These are phyloP conservation scores for Holothuria leucospilota DNA, from an alignment of 53 echinoderm and acorn worm species.

Conservation along the genomic window DNA sequence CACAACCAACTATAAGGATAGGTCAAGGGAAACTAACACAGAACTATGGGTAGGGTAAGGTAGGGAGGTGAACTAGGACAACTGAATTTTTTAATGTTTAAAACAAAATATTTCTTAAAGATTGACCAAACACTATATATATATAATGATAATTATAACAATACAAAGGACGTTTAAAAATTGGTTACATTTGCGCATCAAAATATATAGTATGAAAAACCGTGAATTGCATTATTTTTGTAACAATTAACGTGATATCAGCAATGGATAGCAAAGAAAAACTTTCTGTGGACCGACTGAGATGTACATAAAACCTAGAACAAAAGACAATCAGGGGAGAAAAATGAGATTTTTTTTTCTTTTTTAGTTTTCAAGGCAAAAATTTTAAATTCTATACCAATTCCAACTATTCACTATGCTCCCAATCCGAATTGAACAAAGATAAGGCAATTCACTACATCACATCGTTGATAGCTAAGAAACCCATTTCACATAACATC, in stretches of 20 bases:
- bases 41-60: neutral
- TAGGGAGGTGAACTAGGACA: slow-evolving; percentile 17
- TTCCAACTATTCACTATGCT: slow-evolving; percentile 4
- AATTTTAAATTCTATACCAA: neutral
- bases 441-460: slow-evolving; percentile 47
- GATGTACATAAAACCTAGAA: too few relatives aligned
- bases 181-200: slow-evolving; percentile 48
- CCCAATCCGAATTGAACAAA: slow-evolving; percentile 35
- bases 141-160: slow-evolving; percentile 46
- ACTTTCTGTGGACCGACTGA: too few relatives aligned
- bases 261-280: neutral
- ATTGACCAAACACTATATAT: slow-evolving; percentile 48
- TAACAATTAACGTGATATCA: slow-evolving; percentile 45
- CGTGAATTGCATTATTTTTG: slow-evolving; percentile 47
- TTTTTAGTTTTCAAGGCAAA: slow-evolving; percentile 30
- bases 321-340: neutral
- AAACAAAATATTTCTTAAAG: slow-evolving; percentile 35
- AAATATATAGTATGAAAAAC: slow-evolving; percentile 48
- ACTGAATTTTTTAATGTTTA: slow-evolving; percentile 8
- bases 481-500: slow-evolving; percentile 45
- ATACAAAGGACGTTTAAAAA: slow-evolving; percentile 47
- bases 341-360: neutral
- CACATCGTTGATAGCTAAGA: slow-evolving; percentile 39
- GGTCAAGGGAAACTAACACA: slow-evolving; percentile 8
- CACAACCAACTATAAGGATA: slow-evolving; percentile 29